Evolutionary conservation across 2,113 vertebrate genomes (phyloP).

Genomic region (Ciconia maguari): DNA sequence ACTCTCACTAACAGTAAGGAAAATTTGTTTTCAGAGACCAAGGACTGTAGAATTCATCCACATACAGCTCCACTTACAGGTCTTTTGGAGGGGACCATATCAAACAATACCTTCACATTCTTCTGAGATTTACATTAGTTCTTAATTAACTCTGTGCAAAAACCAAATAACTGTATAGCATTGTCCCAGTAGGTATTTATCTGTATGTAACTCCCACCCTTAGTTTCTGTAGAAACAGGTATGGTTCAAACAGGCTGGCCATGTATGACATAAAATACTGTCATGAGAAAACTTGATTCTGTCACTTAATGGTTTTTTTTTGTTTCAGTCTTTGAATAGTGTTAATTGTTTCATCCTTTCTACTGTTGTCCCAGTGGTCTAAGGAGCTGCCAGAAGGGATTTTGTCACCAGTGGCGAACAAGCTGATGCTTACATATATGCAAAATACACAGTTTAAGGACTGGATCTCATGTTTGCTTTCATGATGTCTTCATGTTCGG

Average conservation of each 20-base stretch:
- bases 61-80: not conserved
- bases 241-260: not conserved
- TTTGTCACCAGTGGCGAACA: not conserved
- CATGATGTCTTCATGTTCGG: not conserved
- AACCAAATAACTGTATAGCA: not conserved
- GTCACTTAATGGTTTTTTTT: not conserved
- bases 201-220: not conserved
- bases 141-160: not conserved
- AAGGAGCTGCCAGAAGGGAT: not conserved
- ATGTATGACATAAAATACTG: not conserved
- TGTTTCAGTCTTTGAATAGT: not conserved
- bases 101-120: not conserved
- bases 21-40: not conserved
- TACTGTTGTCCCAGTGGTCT: not conserved
- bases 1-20: not conserved
- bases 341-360: not conserved
- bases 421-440: not conserved
- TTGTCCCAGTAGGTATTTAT: not conserved
- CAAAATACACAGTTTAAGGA: not conserved
- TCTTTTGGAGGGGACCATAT: not conserved
- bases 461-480: not conserved
- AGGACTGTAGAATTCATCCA: not conserved
- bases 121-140: not conserved
- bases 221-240: not conserved
- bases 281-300: not conserved